Evolutionary conservation across 2,113 vertebrate genomes (phyloP), one percentile per base, ranked within the genome.

Genomic region (Nothoprocta perdicaria): DNA sequence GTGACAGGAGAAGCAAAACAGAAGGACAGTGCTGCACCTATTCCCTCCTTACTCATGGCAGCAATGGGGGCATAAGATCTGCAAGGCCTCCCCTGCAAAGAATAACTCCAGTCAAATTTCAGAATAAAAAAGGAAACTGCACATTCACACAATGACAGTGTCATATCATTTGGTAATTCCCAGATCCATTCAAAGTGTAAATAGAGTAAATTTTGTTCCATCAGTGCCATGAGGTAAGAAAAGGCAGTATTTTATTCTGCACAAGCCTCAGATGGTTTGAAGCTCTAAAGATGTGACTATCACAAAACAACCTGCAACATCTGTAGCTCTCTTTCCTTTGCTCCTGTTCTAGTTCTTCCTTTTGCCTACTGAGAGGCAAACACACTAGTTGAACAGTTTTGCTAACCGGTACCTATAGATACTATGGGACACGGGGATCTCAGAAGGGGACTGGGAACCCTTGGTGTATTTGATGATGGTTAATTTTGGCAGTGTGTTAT

Each of bases 31-130:
- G 23, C 2, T 69, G 14, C 15, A 53, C 14, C 29, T 86, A 84
- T 74, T 82, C 48, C 17, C 33, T 79, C 43, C n/a, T 72, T 62
- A 55, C 69, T 91, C 92, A 86, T 24, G 16, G 38, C 80, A 90
- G 52, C 67, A 55, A 69, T 0, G 0, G 35, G 31, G 55, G 86
- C 45, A 46, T 41, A 84, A 57, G 33, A 57, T 74, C 75, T 66
- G 60, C 71, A 86, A 76, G 19, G 14, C 5, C 38, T 90, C 22
- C 31, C 10, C 41, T 80, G 43, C 26, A 58, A 92, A 65, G 4
- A 62, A 10, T 31, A 82, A 88, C 12, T 33, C n/a, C n/a, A 73
- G 22, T 62, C 35, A 79, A 58, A 77, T 35, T 69, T 33, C 18
- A 27, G 12, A 85, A 58, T 50, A 69, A 76, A 88, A 81, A 76